Conservation (phyloP, 1,140 invertebrate species). For the Drosophila simulans region DNA sequence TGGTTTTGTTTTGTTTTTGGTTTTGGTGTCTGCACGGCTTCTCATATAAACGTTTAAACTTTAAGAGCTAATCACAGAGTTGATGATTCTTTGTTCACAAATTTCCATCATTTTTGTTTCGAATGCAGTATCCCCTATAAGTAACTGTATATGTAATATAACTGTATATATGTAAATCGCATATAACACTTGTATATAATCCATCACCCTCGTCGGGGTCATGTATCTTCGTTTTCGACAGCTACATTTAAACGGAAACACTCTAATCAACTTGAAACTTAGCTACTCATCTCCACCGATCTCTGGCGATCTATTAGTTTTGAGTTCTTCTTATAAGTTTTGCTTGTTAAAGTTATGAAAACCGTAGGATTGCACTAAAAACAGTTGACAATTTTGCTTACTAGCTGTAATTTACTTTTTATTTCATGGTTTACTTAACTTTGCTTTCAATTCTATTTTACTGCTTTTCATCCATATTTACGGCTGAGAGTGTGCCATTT, state of each 20-base stretch:
- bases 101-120: conserved; percentile 69
- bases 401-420: conserved; percentile 9
- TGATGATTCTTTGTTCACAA: conserved; percentile 82
- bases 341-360: conserved; percentile 78
- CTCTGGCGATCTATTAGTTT: conserved; percentile 3
- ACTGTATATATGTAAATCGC: conserved; percentile 57
- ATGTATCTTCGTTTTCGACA: conserved; percentile 5
- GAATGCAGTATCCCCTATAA: conserved; percentile 62
- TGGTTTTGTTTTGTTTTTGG: not conserved
- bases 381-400: conserved; percentile 65
- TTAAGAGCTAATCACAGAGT: conserved; percentile 84
- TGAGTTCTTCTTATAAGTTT: conserved; percentile 23
- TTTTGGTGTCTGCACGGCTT: conserved; percentile 2
- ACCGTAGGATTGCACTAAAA: conserved; percentile 82
- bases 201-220: not conserved
- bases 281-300: conserved; percentile 13
- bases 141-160: conserved; percentile 37
- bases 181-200: conserved; percentile 63
- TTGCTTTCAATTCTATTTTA: conserved; percentile 10
- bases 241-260: conserved; percentile 56
- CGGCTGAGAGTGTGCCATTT: conserved; percentile 40
- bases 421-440: not conserved
- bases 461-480: conserved; percentile 3
- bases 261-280: conserved; percentile 62
- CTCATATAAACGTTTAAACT: conserved; percentile 70